Evolutionary conservation across 1,140 invertebrate genomes (phyloP).

Genomic region (Archegozetes longisetosus): DNA sequence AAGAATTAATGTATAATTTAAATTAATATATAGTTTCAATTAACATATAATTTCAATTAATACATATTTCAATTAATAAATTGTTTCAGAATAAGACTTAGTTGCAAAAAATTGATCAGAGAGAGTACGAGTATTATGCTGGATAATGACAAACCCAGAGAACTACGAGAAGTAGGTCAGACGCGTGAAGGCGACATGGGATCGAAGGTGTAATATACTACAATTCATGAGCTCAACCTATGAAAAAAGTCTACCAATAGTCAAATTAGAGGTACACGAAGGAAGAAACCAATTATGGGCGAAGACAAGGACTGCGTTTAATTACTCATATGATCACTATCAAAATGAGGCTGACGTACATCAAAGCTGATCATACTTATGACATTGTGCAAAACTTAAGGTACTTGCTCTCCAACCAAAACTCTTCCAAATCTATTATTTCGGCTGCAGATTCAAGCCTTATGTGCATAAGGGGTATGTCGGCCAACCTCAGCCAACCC

Average conservation of each 20-base stretch:
- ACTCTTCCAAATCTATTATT: conserved; percentile 57
- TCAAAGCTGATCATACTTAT: conserved; percentile 89
- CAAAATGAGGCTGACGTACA: conserved; percentile 66
- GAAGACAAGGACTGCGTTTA: conserved; percentile 89
- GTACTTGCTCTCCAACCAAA: conserved; percentile 61
- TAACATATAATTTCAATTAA: neutral
- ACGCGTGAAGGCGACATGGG: conserved; percentile 91
- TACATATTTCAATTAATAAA: neutral
- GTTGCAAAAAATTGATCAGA: conserved; percentile 54
- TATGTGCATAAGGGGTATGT: conserved; percentile 80
- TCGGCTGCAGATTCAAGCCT: conserved; percentile 74
- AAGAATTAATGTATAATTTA: neutral
- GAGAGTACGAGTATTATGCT: conserved; percentile 67
- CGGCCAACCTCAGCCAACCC: neutral
- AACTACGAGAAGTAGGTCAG: conserved; percentile 76
- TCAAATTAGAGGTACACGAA: conserved; percentile 49
- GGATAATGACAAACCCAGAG: conserved; percentile 81
- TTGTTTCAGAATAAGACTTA: conserved; percentile 32
- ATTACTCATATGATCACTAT: conserved; percentile 58
- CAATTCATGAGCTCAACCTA: conserved; percentile 70
- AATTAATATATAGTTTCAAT: neutral
- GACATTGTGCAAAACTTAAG: conserved; percentile 79
- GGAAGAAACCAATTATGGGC: conserved; percentile 79
- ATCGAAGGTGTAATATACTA: conserved; percentile 70
- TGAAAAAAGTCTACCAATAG: conserved; percentile 31